Percentiles rank a stretch among this genome's conserved stretches.
Evolutionary conservation across 2,113 vertebrate genomes (phyloP).

Genomic region (Sinosuthora webbiana): DNA sequence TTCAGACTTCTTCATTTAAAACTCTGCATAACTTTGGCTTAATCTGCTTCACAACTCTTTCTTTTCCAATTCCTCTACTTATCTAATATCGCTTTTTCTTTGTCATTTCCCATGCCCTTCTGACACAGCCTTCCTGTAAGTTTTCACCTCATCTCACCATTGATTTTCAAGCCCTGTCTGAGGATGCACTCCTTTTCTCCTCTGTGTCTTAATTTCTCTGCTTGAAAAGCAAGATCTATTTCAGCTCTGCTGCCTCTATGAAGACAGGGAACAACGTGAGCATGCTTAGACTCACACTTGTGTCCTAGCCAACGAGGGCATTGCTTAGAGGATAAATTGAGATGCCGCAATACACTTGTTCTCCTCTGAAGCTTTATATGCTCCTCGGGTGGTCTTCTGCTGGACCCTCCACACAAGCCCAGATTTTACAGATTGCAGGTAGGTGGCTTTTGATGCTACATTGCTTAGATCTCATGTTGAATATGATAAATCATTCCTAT

Average conservation of each 20-base stretch:
- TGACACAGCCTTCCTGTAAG: not conserved
- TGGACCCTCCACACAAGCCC: not conserved
- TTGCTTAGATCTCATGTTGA: not conserved
- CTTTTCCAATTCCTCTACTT: not conserved
- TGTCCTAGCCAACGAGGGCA: not conserved
- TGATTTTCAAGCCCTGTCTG: conserved; percentile 49
- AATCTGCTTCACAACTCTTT: not conserved
- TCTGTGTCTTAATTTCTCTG: conserved; percentile 43
- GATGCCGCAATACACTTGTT: not conserved
- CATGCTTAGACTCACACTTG: not conserved
- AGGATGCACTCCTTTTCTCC: conserved; percentile 31
- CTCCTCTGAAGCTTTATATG: not conserved
- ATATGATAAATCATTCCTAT: not conserved
- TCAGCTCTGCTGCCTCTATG: conserved; percentile 19
- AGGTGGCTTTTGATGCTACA: not conserved
- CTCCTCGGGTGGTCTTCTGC: not conserved
- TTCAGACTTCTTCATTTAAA: conserved; percentile 30
- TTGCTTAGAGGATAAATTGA: not conserved
- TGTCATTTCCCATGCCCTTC: conserved; percentile 42
- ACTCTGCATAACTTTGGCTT: conserved; percentile 18
- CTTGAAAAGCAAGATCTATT: conserved; percentile 43
- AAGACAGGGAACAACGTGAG: not conserved
- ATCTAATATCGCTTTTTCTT: not conserved
- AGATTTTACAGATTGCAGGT: not conserved
- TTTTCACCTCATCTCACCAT: conserved; percentile 53